Conservation (phyloP, 2,888 invertebrate species). For the Erebia ligea region DNA sequence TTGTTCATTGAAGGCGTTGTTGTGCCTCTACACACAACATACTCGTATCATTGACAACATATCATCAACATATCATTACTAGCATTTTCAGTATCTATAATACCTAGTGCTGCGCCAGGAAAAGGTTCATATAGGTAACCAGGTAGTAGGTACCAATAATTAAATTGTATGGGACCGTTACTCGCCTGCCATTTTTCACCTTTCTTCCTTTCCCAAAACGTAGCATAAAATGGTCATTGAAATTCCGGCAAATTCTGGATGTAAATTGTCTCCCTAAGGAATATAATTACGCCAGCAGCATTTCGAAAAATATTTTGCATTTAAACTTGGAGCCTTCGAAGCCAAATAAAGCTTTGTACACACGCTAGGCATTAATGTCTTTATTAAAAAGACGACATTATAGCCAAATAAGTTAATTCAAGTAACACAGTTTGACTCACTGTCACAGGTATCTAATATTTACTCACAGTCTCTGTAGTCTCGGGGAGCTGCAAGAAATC, state of each 20-base stretch:
- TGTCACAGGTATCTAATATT: no score
- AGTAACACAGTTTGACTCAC: no score
- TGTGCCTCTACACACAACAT: not conserved
- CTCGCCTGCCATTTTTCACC: not conserved
- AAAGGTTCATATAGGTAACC: not conserved
- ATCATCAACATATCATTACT: no score
- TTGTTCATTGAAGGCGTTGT: not conserved
- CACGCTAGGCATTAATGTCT: not conserved
- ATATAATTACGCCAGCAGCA: conserved; percentile 25
- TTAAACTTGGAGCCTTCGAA: conserved; percentile 15
- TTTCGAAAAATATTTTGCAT: conserved; percentile 33
- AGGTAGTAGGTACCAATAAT: not conserved
- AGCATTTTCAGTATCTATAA: no score
- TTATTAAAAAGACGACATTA: not conserved
- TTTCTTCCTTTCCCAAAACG: not conserved
- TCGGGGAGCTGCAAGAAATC: no score
- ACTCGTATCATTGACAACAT: not conserved
- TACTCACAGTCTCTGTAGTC: no score
- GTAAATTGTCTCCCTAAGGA: conserved; percentile 18
- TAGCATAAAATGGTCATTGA: conserved; percentile 4
- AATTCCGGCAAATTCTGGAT: conserved; percentile 8
- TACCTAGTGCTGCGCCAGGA: not conserved
- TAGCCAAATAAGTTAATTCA: no score
- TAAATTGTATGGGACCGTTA: not conserved
- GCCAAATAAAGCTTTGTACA: conserved; percentile 2